Percentiles rank a stretch among this genome's conserved stretches.
Evolutionary conservation across 2,888 invertebrate genomes (phyloP).

Genomic region (Rhimphoctona megacephalus): DNA sequence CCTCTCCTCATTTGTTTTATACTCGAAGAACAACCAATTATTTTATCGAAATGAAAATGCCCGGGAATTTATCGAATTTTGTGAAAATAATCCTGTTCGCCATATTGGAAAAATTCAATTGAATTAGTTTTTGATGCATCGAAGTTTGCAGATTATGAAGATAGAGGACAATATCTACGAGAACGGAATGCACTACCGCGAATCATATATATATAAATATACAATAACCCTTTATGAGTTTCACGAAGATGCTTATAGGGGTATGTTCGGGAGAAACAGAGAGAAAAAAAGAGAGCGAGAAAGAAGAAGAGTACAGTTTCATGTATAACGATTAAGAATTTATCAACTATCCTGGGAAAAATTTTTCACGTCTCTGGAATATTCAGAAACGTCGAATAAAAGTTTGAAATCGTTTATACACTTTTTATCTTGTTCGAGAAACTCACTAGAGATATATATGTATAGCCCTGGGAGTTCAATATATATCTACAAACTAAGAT

Average conservation of each 20-base stretch:
- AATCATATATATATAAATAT: neutral
- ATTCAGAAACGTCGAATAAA: conserved; percentile 5
- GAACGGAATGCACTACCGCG: neutral
- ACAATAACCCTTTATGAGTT: neutral
- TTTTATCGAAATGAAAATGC: too few species aligned
- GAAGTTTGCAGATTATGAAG: neutral
- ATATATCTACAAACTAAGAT: neutral
- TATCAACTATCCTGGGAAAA: conserved; percentile 1
- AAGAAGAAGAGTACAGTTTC: neutral
- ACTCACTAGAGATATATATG: neutral
- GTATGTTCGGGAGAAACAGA: neutral
- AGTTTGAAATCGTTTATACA: conserved; percentile 4
- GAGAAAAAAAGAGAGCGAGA: neutral
- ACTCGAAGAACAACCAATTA: neutral
- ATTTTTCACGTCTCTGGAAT: neutral
- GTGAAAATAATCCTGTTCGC: too few species aligned
- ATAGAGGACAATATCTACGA: too few species aligned
- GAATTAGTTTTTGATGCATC: neutral
- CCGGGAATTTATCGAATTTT: too few species aligned
- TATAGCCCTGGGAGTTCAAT: neutral
- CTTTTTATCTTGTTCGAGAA: conserved; percentile 5
- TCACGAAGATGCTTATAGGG: neutral
- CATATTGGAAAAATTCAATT: neutral
- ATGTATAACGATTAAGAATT: conserved; percentile 3
- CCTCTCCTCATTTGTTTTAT: neutral